phyloP scores from a whole-genome alignment of 2,113 vertebrate species.

The Engraulis encrasicolus region DNA sequence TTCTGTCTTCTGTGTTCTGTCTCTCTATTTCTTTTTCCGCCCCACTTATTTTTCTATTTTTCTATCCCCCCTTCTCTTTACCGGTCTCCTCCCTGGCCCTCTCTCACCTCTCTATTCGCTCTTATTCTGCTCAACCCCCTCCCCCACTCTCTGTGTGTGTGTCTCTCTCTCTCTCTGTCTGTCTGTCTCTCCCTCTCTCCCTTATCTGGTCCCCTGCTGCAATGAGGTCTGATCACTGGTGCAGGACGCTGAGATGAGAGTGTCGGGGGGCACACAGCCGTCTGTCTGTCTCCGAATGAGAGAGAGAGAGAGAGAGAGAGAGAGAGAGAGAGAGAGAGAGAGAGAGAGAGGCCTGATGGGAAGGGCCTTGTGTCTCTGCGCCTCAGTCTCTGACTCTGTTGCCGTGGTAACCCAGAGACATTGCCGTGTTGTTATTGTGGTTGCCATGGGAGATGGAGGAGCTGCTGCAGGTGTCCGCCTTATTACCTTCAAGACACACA shows the following conservation, averaged over 20 bases:
- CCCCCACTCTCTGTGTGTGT: not conserved
- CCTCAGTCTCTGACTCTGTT: not conserved
- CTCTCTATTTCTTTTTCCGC: too few relatives aligned
- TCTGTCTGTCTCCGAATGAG: not conserved
- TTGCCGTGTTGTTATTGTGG: not conserved
- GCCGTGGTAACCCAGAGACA: not conserved
- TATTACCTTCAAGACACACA: not conserved
- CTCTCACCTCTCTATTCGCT: too few relatives aligned
- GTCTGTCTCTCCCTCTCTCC: not conserved
- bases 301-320: not conserved
- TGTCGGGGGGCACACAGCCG: not conserved
- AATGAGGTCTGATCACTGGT: not conserved
- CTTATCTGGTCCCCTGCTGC: not conserved
- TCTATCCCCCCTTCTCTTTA: too few relatives aligned
- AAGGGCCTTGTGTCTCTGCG: too few relatives aligned
- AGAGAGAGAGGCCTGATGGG: constrained; percentile 1
- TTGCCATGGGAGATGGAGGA: too few relatives aligned
- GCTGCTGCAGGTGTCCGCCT: not conserved
- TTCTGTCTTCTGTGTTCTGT: too few relatives aligned
- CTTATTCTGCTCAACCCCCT: too few relatives aligned
- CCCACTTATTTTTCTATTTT: too few relatives aligned
- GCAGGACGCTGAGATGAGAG: not conserved
- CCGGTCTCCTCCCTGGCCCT: too few relatives aligned
- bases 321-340: not conserved
- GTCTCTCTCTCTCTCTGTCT: not conserved